Conservation (phyloP, 2,113 vertebrate genomes). For the Heterochromis multidens region DNA sequence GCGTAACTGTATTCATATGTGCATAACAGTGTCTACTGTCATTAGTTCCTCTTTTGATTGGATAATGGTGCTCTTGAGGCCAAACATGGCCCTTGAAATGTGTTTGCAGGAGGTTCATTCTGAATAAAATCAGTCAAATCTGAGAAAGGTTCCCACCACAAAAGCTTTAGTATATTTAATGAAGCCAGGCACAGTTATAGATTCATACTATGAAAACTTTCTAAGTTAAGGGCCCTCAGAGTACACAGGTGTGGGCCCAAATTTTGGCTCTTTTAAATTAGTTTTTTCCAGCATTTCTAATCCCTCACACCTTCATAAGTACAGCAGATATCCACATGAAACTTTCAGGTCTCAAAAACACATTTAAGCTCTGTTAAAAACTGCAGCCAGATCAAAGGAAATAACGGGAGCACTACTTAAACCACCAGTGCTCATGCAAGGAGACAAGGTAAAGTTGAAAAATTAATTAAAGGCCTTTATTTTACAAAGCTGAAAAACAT, state of each 20-base stretch:
- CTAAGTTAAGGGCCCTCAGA: not conserved
- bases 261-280: not conserved
- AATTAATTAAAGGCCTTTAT: not conserved
- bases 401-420: not conserved
- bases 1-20: not conserved
- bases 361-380: not conserved
- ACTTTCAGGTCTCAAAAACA: not conserved
- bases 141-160: not conserved
- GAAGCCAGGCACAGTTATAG: too few relatives aligned
- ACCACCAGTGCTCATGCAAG: not conserved
- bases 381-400: not conserved
- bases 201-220: not conserved
- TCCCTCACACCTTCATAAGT: not conserved
- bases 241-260: not conserved
- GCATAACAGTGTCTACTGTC: not conserved
- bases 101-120: not conserved
- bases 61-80: not conserved
- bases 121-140: not conserved
- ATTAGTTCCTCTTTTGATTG: not conserved
- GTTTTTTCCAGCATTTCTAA: not conserved
- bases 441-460: not conserved
- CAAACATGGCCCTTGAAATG: not conserved
- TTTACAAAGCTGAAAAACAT: not conserved
- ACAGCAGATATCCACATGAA: not conserved
- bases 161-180: not conserved